Evolutionary conservation across 1,140 invertebrate species (phyloP), one percentile per base, ranked within the genome.

Genomic region (Aleiodes sp.): DNA sequence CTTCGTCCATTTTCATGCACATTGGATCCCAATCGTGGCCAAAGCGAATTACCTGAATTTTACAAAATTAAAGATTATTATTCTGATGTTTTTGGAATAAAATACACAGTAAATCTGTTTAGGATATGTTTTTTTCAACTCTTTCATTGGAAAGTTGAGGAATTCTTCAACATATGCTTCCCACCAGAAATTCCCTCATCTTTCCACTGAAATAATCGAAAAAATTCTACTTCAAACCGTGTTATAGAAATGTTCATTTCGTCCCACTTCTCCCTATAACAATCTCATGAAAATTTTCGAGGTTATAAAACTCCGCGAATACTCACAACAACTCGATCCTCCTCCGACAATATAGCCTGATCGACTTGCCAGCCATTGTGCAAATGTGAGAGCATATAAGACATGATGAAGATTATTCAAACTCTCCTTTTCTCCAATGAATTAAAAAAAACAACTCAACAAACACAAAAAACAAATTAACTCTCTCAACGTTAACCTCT

Each of bases 1-100:
- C 95, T 89, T 99, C 98, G 82, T 99, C 98, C 98, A 99, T 99
- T 88, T 98, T 98, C 98, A 99, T 99, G 85, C 98, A 99, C 14
- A 96, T 96, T 6, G 98, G 98, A 82, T 99, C 98, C 98, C 98
- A 99, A 90, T 99, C 98, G 79, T 99, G 98, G 0, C 98, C 98
- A 88, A 99, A 99, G 68, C 98, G 88, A 69, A 99, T 98, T 0
- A 99, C 93, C 94, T 93, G 65, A 66, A 39, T 9, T 28, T 24
- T 29, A 35, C 9, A 70, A 14, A 35, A 80, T 79, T 56, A 73
- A 70, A 41, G 63, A 60, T 72, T 21, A 56, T 60, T 19, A 65
- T n/a, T 10, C 37, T 59, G n/a, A n/a, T n/a, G n/a, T n/a, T n/a
- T n/a, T n/a, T n/a, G n/a, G n/a, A 66, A 31, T 33, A 26, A n/a